Conservation (phyloP, 2,797 vertebrate genomes). For the Lacerta agilis region DNA sequence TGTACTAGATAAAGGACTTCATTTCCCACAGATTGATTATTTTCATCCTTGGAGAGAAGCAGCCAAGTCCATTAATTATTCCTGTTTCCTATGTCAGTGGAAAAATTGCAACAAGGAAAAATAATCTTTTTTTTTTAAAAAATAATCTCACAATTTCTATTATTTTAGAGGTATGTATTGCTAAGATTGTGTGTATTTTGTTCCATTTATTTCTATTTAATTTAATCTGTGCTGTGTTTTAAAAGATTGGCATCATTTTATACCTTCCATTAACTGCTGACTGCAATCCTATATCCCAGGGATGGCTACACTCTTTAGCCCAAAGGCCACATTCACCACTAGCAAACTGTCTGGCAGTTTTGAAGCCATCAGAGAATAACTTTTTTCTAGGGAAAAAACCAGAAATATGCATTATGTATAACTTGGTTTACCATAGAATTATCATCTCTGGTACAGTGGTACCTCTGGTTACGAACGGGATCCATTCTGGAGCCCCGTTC, state of each 20-base stretch:
- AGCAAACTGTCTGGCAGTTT: no score
- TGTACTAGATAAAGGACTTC: conserved; percentile 52
- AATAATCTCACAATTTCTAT: conserved; percentile 47
- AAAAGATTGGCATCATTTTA: conserved; percentile 19
- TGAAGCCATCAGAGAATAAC: no score
- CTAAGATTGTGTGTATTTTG: conserved; percentile 30
- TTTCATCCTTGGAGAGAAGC: conserved; percentile 53
- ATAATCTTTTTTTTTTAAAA: conserved; percentile 49
- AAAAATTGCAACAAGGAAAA: conserved; percentile 44
- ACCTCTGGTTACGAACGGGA: no score
- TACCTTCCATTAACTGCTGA: conserved; percentile 21
- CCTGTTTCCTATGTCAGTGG: conserved; percentile 48
- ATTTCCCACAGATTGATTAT: conserved; percentile 46
- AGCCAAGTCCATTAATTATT: conserved; percentile 61
- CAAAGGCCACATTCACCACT: no score
- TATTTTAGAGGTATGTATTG: conserved; percentile 62
- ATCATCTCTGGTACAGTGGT: no score
- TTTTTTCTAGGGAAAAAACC: no score
- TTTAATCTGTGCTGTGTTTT: conserved; percentile 39
- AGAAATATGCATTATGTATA: no score
- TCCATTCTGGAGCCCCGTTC: no score
- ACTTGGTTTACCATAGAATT: no score
- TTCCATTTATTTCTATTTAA: not conserved
- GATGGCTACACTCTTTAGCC: no score
- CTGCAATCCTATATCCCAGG: not conserved